phyloP scores from a whole-genome alignment of 1,140 invertebrate genomes.

The Camponotus floridanus region DNA sequence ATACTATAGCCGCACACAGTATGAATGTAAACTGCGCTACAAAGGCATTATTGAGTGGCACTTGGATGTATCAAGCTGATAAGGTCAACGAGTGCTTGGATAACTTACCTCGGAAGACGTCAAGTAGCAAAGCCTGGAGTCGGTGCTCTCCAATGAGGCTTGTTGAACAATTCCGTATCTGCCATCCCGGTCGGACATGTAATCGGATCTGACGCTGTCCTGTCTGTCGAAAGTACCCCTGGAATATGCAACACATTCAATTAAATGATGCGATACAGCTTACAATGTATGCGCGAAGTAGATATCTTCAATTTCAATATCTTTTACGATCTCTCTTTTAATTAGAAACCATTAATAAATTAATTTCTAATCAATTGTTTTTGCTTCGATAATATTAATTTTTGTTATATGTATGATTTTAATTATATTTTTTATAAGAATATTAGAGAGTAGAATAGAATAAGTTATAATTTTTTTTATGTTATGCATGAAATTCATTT shows the following conservation, averaged over 20 bases:
- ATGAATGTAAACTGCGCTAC: slow-evolving; percentile 30
- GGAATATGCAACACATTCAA: slow-evolving; percentile 76
- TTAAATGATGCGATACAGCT: not conserved
- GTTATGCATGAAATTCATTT: not conserved
- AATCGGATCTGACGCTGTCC: slow-evolving; percentile 95
- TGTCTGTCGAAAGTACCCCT: slow-evolving; percentile 95
- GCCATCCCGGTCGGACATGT: slow-evolving; percentile 95
- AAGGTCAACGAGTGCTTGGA: slow-evolving; percentile 80
- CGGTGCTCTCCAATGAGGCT: slow-evolving; percentile 96
- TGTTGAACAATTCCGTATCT: slow-evolving; percentile 95
- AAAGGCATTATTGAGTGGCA: slow-evolving; percentile 59
- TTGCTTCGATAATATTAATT: not conserved
- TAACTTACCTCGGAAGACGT: slow-evolving; percentile 97
- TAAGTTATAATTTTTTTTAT: not conserved
- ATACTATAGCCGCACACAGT: not conserved
- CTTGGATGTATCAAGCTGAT: slow-evolving; percentile 77
- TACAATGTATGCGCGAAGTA: not conserved
- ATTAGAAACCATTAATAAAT: slow-evolving; percentile 8
- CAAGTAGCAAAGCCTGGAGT: slow-evolving; percentile 96
- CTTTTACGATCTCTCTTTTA: not conserved
- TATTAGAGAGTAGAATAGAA: not conserved
- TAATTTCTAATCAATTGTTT: not conserved
- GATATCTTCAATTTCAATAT: slow-evolving; percentile 28
- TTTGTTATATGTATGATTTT: not conserved
- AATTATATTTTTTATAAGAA: not conserved